Evolutionary conservation across 2,113 vertebrate species (phyloP).

Genomic region (Lepus americanus): DNA sequence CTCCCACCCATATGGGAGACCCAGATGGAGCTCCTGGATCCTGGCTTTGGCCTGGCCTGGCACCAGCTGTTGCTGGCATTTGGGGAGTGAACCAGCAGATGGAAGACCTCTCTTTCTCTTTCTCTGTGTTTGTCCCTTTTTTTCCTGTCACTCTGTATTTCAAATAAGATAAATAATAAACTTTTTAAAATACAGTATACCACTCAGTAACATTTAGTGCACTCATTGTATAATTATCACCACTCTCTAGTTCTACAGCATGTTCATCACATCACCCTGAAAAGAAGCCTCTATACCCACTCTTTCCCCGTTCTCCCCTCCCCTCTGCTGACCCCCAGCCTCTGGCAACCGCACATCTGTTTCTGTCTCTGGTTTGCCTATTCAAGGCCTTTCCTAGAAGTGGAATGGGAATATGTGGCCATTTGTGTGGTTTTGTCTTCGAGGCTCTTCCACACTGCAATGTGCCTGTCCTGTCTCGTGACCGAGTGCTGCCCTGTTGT

Average conservation of each 20-base stretch:
- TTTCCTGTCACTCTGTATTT: too few relatives aligned
- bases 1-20: too few relatives aligned
- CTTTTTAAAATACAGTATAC: neutral
- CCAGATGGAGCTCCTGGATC: too few relatives aligned
- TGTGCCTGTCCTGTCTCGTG: neutral
- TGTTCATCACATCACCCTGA: neutral
- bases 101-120: too few relatives aligned
- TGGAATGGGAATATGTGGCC: neutral
- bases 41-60: too few relatives aligned
- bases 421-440: neutral
- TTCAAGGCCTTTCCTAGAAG: neutral
- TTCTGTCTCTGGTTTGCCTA: neutral
- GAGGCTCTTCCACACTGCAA: too few relatives aligned
- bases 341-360: neutral
- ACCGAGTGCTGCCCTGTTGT: neutral
- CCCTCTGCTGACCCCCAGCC: neutral
- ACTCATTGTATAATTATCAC: accelerated
- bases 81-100: too few relatives aligned
- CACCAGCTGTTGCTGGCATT: too few relatives aligned
- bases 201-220: neutral
- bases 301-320: accelerated
- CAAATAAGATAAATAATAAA: too few relatives aligned
- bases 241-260: neutral
- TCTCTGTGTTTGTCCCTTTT: too few relatives aligned
- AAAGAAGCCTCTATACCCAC: neutral